Evolutionary conservation across 2,888 invertebrate species (phyloP), one percentile per base, ranked within the genome.

Genomic region (Eudemis profundana): DNA sequence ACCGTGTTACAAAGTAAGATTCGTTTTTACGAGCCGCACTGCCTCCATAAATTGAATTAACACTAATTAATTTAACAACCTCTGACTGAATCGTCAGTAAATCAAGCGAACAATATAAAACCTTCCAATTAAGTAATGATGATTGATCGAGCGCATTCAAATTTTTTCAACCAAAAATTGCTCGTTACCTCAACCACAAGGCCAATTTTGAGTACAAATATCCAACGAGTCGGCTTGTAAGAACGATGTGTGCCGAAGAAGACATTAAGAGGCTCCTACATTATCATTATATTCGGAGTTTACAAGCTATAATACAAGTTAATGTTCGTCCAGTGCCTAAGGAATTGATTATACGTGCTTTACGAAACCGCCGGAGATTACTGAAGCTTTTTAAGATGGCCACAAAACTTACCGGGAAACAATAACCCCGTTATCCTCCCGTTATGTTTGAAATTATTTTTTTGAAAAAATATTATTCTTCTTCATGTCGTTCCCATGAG

Each of bases 221-320:
- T 44, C 21, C 47, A 40, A 17, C 49, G 40, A 40, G 7, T 21
- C 17, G 27, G 21, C 19, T 12, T 51, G 53, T 57, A 53, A 53
- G 42, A 59, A 49, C 61, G 17, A 64, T 66, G 64, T 68, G 68
- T 61, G 54, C 47, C 66, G 49, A 71, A 70, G 69, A 71, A 71
- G 71, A 71, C 71, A 70, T 71, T 69, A 71, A 61, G 60, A 19
- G 23, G 47, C 47, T 47, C 38, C 63, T 46, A 66, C 69, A 71
- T 70, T 66, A 71, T 71, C 68, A 68, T 71, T 70, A 70, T 61
- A 64, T 56, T 61, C 46, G 56, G 67, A 66, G 54, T 65, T 68
- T 68, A 70, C 69, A 70, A 65, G 69, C 46, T 54, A 61, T 67
- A 71, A 71, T 67, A 65, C 57, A 57, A 61, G 47, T 51, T 66